Base-by-base conservation (phyloP, 2,113 vertebrate genomes). In the Daphoenositta chrysoptera region DNA sequence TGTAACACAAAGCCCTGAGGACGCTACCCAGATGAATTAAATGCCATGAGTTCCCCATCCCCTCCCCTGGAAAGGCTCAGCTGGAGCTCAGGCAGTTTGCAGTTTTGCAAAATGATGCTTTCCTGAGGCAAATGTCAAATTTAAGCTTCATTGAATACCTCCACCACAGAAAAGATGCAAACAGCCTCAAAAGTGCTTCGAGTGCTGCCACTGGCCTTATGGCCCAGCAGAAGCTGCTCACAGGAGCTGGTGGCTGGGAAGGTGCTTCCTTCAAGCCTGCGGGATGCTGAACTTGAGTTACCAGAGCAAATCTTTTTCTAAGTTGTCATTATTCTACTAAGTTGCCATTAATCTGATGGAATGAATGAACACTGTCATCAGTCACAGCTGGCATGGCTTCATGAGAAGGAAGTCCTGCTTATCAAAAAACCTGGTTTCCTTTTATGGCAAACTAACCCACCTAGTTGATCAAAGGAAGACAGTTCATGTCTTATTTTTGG, bases 41-140 rank as follows among this genome's bases (percentile, higher is more conserved):
- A 56, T 37, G 31, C 69, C 3, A 0, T 1, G 15, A 1, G 0
- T 15, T 82, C 35, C 48, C 20, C 39, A 16, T 4, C 20, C 1
- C 1, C 63, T 42, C 39, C 51, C 15, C 2, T 6, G 37, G 63
- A 53, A 30, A 20, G 58, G 45, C 37, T 71, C 4, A 3, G 21
- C 31, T 14, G 60, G 19, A 60, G 33, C 48, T 30, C 2, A 19
- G 48, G 75, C n/a, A 42, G 18, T 42, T 63, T 53, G 60, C 18
- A 19, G 35, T 8, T 76, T 10, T 48, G 50, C 31, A 65, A 40
- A 83, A 51, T 2, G 10, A 15, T 21, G 45, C 2, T 4, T 76
- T 64, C 66, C 79, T n/a, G 35, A 20, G 37, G 24, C 42, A 63
- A 72, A 81, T 30, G 24, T 35, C 37, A 30, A 26, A 50, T 35